These are phyloP conservation scores for Caenorhabditis parvicauda DNA, from an alignment of 2,888 invertebrate species.

Conservation along the genomic window DNA sequence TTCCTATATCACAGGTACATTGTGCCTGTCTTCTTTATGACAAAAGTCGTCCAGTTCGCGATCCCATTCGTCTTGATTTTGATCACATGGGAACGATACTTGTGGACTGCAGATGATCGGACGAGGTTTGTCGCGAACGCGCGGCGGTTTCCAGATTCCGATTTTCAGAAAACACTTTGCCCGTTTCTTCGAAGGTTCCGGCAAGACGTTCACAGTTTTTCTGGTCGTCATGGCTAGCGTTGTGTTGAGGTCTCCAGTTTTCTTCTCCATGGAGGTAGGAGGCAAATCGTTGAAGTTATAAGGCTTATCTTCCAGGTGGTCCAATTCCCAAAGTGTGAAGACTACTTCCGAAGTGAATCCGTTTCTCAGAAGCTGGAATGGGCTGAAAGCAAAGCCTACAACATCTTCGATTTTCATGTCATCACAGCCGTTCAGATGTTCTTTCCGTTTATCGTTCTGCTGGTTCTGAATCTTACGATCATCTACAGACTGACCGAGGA, in stretches of 20 bases:
- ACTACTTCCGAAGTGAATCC: constrained; percentile 40
- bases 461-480: constrained; percentile 41
- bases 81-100: constrained; percentile 45
- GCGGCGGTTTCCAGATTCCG: not conserved
- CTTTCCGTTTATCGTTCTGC: constrained; percentile 42
- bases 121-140: constrained; percentile 24
- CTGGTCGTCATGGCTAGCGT: constrained; percentile 20
- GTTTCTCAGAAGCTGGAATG: constrained; percentile 25
- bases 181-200: constrained; percentile 31
- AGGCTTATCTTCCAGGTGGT: constrained; percentile 18
- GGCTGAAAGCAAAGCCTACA: constrained; percentile 24
- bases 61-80: constrained; percentile 47
- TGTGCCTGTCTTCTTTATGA: constrained; percentile 37
- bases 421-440: constrained; percentile 43
- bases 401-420: constrained; percentile 34
- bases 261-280: constrained; percentile 32
- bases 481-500: constrained; percentile 41
- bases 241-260: constrained; percentile 27
- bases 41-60: constrained; percentile 46
- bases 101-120: constrained; percentile 40
- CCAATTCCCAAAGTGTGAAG: constrained; percentile 27
- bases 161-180: constrained; percentile 26
- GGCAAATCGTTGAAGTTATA: not conserved
- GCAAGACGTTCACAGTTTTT: constrained; percentile 24
- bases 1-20: constrained; percentile 43